Base-by-base conservation (phyloP, 1,140 invertebrate species). In the Temnothorax curvispinosus region DNA sequence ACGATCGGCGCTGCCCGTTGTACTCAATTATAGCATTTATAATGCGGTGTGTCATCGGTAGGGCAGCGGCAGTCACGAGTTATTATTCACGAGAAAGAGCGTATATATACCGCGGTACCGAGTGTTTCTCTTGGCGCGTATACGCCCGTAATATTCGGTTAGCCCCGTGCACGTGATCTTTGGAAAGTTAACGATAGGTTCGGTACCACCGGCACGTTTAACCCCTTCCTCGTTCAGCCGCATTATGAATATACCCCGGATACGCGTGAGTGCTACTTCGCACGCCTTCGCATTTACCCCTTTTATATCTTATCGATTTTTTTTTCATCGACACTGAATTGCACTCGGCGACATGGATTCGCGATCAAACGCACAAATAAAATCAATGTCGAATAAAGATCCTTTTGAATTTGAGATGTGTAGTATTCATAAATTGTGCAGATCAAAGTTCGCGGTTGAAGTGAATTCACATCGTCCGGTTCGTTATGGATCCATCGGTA, bases 111-210 rank as follows among this genome's bases (percentile, higher is more conserved):
- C 87, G 76, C 78, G 58, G 65, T 89, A 32, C 60, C 52, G n/a
- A 54, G 35, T 74, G 52, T 85, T 90, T 72, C 56, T 74, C 81
- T 72, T 50, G 64, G 44, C 65, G 71, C 78, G 64, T 62, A 13
- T 54, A 50, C 77, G 62, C 74, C 54, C 54, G 54, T 94, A 95
- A 94, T 94, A 78, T 90, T 64, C 52, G 91, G 91, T 94, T 94
- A 92, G 92, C 87, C 69, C 87, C 62, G 75, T 85, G 89, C 94
- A 95, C 94, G 94, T 94, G 94, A 93, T 93, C 92, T 74, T 58
- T 82, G 80, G 87, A 77, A 90, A 94, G 93, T 94, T 94, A 94
- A 95, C 88, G 90, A 95, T 93, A 88, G 89, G 87, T 92, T 93
- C 89, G 88, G 60, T 47, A 50, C 62, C 64, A 62, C 56, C 41